Evolutionary conservation across 1,140 invertebrate genomes (phyloP).

Genomic region (Euura saliciscinereae): DNA sequence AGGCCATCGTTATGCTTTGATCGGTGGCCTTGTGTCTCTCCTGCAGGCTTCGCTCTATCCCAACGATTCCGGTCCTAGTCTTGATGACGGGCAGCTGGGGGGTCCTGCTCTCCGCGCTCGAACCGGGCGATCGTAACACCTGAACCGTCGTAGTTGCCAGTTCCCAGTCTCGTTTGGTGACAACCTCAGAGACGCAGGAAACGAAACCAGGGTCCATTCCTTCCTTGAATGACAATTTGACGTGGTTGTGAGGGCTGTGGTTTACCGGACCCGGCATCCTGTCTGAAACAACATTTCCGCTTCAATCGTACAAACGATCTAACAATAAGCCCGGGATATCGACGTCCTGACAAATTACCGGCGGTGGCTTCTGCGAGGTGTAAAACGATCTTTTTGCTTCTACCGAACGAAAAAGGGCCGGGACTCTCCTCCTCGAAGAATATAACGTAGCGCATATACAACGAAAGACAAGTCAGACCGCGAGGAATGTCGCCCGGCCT

Average conservation of each 20-base stretch:
- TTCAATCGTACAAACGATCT: too few species aligned
- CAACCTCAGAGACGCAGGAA: conserved; percentile 65
- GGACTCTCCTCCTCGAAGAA: conserved; percentile 79
- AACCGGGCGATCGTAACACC: conserved; percentile 1
- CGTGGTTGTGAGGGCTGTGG: conserved; percentile 72
- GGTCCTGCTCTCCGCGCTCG: conserved; percentile 30
- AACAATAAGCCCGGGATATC: neutral
- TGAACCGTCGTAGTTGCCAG: neutral
- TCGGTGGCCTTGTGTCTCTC: conserved; percentile 90
- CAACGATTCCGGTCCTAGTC: conserved; percentile 88
- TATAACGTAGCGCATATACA: conserved; percentile 74
- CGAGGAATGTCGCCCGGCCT: conserved; percentile 73
- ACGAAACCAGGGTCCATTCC: conserved; percentile 78
- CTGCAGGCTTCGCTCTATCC: conserved; percentile 92
- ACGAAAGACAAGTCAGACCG: conserved; percentile 70
- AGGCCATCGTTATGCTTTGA: conserved; percentile 89
- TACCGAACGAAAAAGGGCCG: conserved; percentile 75
- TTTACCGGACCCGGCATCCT: conserved; percentile 77
- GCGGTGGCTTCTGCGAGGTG: conserved; percentile 72
- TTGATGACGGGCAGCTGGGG: conserved; percentile 63
- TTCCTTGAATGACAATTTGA: conserved; percentile 90
- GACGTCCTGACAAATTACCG: conserved; percentile 54
- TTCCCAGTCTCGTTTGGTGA: conserved; percentile 71
- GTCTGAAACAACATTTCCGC: conserved; percentile 54
- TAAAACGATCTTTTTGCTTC: conserved; percentile 82